phyloP scores from a whole-genome alignment of 1,140 invertebrate genomes.

The Vollenhovia emeryi region DNA sequence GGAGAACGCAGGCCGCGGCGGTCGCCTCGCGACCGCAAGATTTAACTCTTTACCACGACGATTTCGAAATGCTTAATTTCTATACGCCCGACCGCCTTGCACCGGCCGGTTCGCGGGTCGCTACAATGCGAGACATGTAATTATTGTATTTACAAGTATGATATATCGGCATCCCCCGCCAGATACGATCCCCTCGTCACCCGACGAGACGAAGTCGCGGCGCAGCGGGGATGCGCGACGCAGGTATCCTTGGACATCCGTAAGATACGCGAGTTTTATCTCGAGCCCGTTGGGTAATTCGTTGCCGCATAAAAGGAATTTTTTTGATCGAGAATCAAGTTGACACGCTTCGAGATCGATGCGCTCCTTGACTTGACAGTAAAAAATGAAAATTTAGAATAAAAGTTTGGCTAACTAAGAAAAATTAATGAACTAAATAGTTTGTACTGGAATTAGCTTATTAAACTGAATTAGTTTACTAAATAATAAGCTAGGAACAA shows the following conservation, averaged over 20 bases:
- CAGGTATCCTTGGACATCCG: not conserved
- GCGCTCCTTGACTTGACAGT: not conserved
- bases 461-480: not conserved
- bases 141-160: conserved; percentile 19
- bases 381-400: not conserved
- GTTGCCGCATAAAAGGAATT: not conserved
- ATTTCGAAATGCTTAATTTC: conserved; percentile 64
- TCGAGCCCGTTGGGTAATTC: not conserved
- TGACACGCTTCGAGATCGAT: no score
- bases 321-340: not conserved
- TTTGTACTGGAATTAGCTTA: not conserved
- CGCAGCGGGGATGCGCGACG: not conserved
- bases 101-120: not conserved
- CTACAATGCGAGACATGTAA: conserved; percentile 3
- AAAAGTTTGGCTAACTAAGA: no score
- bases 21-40: conserved; percentile 7
- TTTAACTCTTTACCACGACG: conserved; percentile 55
- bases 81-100: conserved; percentile 26
- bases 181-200: not conserved
- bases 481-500: not conserved
- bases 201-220: not conserved
- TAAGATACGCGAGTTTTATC: not conserved
- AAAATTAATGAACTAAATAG: not conserved
- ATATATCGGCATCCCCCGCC: not conserved
- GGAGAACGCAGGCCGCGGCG: not conserved